A percentile compares a stretch with the other conserved stretches of the same genome.
Evolutionary conservation across 2,888 invertebrate species (phyloP).

Genomic region (Ischnus inquisitorius): DNA sequence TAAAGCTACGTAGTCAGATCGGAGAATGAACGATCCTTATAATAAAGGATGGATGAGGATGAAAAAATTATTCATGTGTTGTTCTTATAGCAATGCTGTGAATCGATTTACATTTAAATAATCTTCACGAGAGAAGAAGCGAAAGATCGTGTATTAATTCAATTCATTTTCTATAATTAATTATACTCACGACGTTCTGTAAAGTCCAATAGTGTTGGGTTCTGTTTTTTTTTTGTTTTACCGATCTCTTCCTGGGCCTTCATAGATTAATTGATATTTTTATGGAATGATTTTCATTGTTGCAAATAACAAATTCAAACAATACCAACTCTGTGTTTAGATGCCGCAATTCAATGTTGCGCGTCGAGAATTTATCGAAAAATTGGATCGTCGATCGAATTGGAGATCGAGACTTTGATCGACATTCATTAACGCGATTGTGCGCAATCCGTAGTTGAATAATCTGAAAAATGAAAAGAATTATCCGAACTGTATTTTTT

Average conservation of each 20-base stretch:
- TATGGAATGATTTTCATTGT: background rate
- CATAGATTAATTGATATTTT: background rate
- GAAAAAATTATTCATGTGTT: conserved; percentile 41
- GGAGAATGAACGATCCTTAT: conserved; percentile 54
- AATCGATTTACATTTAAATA: conserved; percentile 44
- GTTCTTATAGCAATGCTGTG: conserved; percentile 20
- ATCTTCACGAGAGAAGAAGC: conserved; percentile 38
- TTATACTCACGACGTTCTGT: background rate
- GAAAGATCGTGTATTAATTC: conserved; percentile 27
- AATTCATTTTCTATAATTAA: conserved; percentile 47
- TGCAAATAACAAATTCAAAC: background rate
- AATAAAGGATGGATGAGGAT: conserved; percentile 52
- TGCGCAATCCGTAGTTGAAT: background rate
- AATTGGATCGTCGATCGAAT: too few species aligned
- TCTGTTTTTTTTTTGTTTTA: background rate
- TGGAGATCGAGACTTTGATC: too few species aligned
- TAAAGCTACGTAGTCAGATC: background rate
- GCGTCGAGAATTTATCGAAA: background rate
- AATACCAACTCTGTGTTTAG: too few species aligned
- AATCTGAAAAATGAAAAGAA: background rate
- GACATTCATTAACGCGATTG: background rate
- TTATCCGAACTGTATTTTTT: background rate
- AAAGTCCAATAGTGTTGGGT: background rate
- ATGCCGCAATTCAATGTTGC: background rate
- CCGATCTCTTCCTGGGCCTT: background rate